Conservation (phyloP, 2,113 vertebrate genomes). For the cattle (Bos taurus) region ARS-UCD2.0 NC_037347.1:65112501-65113000, state of each 20-base stretch:
- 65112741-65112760: not conserved
- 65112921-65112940: not conserved
- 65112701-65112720: not conserved
- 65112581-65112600: not conserved
- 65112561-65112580: not conserved
- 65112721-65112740: not conserved
- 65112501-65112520: not conserved
- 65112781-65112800: not conserved
- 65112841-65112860: slow-evolving; percentile 32
- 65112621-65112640: not conserved
- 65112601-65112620: not conserved
- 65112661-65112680: not conserved
- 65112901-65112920: not conserved
- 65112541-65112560: not conserved
- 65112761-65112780: not conserved
- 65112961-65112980: not conserved
- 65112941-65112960: not conserved
- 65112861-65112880: not conserved
- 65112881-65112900: not conserved
- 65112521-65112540: not conserved
- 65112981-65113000: not conserved
- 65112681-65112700: not conserved
- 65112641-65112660: not conserved
- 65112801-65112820: not conserved
- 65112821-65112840: not conserved